phyloP scores from a whole-genome alignment of 2,113 vertebrate genomes.

The Dipodomys ordii region DNA sequence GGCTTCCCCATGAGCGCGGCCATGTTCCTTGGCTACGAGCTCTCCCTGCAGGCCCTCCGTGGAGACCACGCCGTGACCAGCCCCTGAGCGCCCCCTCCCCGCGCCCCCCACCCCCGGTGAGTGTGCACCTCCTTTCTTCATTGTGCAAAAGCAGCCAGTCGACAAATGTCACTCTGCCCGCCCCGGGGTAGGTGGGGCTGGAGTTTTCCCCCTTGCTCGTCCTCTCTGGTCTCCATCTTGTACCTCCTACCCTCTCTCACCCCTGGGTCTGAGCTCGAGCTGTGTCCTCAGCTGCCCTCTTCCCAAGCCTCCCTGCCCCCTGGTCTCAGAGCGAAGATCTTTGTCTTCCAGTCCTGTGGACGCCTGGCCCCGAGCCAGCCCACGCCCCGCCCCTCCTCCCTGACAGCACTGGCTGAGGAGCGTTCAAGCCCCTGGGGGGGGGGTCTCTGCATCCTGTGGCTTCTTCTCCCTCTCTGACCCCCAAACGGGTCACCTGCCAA shows the following conservation, averaged over 20 bases:
- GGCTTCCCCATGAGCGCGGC: slow-evolving; percentile 97
- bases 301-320: too few relatives aligned
- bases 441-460: background rate
- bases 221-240: background rate
- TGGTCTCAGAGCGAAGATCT: background rate
- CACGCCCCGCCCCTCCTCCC: too few relatives aligned
- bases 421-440: too few relatives aligned
- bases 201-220: background rate
- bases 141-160: background rate
- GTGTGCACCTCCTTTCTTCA: background rate
- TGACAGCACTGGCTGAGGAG: too few relatives aligned
- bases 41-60: slow-evolving; percentile 93
- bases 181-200: background rate
- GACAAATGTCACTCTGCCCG: background rate
- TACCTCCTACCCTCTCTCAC: background rate
- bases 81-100: slow-evolving; percentile 73
- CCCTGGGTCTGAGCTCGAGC: background rate
- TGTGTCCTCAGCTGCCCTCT: background rate
- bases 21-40: slow-evolving; percentile 97
- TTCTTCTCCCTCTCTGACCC: background rate
- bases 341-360: background rate
- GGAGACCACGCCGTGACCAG: slow-evolving; percentile 81
- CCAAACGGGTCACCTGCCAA: background rate
- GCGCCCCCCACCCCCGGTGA: too few relatives aligned
- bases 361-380: background rate